Conservation (phyloP, 2,113 vertebrate species). For the Epinephelus lanceolatus region DNA sequence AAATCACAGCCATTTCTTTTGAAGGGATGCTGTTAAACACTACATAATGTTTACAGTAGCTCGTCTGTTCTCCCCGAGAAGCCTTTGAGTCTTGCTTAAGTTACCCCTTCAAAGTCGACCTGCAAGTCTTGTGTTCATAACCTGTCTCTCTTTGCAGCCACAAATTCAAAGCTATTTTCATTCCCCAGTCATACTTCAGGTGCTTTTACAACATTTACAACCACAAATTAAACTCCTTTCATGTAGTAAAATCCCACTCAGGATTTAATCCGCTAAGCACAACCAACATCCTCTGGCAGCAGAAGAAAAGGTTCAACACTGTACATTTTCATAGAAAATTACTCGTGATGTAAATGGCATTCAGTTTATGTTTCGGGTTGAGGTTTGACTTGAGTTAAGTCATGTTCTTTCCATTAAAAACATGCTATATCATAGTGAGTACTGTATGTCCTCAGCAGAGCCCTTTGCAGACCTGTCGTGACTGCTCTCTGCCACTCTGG, state of each 20-base stretch:
- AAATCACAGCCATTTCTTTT: background rate
- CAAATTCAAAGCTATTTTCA: constrained; percentile 23
- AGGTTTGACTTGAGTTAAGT: background rate
- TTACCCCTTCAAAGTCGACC: background rate
- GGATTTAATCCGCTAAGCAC: background rate
- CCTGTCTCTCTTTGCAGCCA: constrained; percentile 16
- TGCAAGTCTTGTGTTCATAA: constrained; percentile 12
- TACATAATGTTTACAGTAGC: background rate
- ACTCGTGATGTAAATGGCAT: constrained; percentile 7
- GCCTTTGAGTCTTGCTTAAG: too few relatives aligned
- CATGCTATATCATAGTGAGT: background rate
- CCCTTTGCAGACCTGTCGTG: constrained; percentile 22
- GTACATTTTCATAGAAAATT: constrained; percentile 17
- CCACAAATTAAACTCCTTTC: constrained; percentile 2
- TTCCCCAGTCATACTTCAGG: background rate
- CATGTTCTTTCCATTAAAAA: constrained; percentile 30
- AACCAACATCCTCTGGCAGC: background rate
- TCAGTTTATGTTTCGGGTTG: constrained; percentile 9
- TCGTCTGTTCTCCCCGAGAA: too few relatives aligned
- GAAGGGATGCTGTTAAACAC: background rate
- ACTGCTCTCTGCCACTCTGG: constrained; percentile 37
- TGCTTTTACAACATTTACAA: constrained; percentile 8
- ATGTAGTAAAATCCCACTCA: constrained; percentile 6
- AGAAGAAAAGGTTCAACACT: constrained; percentile 8
- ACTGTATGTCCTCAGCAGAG: background rate